Base-by-base conservation (phyloP, 30 jellyfish, hydroid and myxozoan species). In the Rhopilema esculentum region DNA sequence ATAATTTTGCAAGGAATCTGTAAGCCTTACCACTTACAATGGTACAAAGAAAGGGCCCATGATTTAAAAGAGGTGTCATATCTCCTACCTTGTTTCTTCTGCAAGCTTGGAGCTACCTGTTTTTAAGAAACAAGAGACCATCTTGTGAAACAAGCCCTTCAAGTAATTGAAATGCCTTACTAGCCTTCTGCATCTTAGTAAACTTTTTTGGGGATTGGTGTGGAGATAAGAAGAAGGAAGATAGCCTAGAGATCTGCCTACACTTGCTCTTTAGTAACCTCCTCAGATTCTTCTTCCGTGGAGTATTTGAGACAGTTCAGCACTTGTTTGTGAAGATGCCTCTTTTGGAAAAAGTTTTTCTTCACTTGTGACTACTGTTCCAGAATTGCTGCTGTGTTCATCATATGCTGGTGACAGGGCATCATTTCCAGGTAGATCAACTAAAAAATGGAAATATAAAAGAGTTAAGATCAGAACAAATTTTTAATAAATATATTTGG, bases 21-120 rank as follows among this genome's bases (percentile, higher is more conserved):
- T 86, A 61, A 1, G 89, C 89, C 57, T 85, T 85, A 18, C 89
- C 93, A 85, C 82, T 57, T 26, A 73, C 64, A n/a, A 68, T 85
- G 89, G 61, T 83, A 83, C 84, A 71, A 49, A 17, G 67, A 4
- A 16, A 83, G 50, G 30, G 92, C 92, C 86, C 31, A 83, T 31
- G 92, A 77, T 33, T 83, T 83, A 28, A 83, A 83, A n/a, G 67
- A 8, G 51, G 32, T 30, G 50, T 33, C 86, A 69, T 83, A 69
- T 28, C 85, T 50, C 40, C 66, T 69, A 0, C 92, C 86, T 52
- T 83, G 40, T 9, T 17, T 24, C 25, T 72, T 85, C 9, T 1
- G 27, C 19, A 16, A 27, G 4, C 72, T 51, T n/a, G 73, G 74
- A 27, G 23, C 0, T 4, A 85, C 73, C 32, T 85, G 89, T 28